Evolutionary conservation across 2,797 vertebrate species (phyloP), one percentile per base, ranked within the genome.

Genomic region (Danio jaintianensis): DNA sequence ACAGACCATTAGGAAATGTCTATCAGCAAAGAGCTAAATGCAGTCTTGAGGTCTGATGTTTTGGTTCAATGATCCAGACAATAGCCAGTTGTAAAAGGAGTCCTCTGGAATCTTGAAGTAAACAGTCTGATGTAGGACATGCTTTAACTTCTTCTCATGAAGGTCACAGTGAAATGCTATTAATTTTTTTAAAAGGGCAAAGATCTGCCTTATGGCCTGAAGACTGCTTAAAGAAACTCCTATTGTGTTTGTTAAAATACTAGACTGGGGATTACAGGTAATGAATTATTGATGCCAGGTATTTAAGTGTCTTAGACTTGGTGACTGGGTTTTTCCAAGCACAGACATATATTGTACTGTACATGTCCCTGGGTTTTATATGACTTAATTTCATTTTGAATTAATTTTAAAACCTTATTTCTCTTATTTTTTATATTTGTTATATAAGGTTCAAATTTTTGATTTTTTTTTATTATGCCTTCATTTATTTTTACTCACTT

Each of bases 281-380:
- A 62, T 59, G 16, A 62, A 70, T 70, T 61, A 78, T 52, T 50
- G 36, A 79, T 79, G 7, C 36, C 53, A 12, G 52, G 13, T 70
- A 50, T 59, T 56, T 50, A 36, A 50, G 12, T 70, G 22, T 36
- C n/a, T 42, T 20, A 55, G 22, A 8, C 20, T 47, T 7, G 43
- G 42, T 15, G 20, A 68, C 7, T 68, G n/a, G 11, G 5, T 43
- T 36, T 50, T 20, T 38, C 53, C 4, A 61, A 29, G 4, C 20
- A n/a, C 53, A 72, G 16, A 12, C 6, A 29, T 29, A 29, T 29
- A n/a, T n/a, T n/a, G n/a, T n/a, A 15, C 8, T 40, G 5, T 71
- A 47, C 38, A 52, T n/a, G 4, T 70, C 13, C n/a, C 36, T n/a
- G 7, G 38, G 8, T 66, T 45, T 52, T 16, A 18, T 29, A 29